A percentile compares a stretch with the other conserved stretches of the same genome.
These are phyloP conservation scores for Zosterops pallidus DNA, from an alignment of 2,113 vertebrate species.

Conservation along the genomic window DNA sequence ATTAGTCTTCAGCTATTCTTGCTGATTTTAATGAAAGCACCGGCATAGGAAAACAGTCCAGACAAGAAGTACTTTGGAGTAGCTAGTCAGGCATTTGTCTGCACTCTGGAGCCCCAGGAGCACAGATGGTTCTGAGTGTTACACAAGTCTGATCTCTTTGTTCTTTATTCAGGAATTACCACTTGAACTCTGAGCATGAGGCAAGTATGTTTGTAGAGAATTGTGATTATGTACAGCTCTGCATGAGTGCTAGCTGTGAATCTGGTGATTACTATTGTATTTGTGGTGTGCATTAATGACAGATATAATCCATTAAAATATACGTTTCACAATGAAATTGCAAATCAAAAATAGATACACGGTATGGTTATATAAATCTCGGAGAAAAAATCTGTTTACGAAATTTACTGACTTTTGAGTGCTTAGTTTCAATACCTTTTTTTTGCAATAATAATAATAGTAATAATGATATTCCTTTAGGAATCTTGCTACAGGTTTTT, in stretches of 20 bases:
- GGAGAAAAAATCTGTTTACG: background rate
- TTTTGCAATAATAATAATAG: background rate
- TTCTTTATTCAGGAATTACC: slow-evolving; percentile 55
- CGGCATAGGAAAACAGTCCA: background rate
- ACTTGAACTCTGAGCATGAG: slow-evolving; percentile 41
- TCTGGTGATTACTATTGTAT: slow-evolving; percentile 20
- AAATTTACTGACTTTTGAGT: background rate
- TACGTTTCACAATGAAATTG: background rate
- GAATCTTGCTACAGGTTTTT: background rate
- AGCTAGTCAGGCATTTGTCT: background rate
- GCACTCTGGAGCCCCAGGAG: background rate
- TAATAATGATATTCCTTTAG: background rate
- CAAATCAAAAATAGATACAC: background rate
- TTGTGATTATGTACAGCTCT: slow-evolving; percentile 51
- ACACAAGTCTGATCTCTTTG: slow-evolving; percentile 50
- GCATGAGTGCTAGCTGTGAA: slow-evolving; percentile 37
- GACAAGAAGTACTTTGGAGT: background rate
- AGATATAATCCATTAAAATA: slow-evolving; percentile 23
- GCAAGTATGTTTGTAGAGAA: slow-evolving; percentile 45
- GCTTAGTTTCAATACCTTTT: background rate
- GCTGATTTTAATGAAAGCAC: background rate
- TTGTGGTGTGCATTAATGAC: slow-evolving; percentile 26
- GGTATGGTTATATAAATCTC: background rate
- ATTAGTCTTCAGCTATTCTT: background rate
- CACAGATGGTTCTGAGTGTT: slow-evolving; percentile 65